A percentile compares a stretch with the other conserved stretches of the same genome.
Conservation (phyloP, 2,888 invertebrate genomes). For the Sturmia bella region DNA sequence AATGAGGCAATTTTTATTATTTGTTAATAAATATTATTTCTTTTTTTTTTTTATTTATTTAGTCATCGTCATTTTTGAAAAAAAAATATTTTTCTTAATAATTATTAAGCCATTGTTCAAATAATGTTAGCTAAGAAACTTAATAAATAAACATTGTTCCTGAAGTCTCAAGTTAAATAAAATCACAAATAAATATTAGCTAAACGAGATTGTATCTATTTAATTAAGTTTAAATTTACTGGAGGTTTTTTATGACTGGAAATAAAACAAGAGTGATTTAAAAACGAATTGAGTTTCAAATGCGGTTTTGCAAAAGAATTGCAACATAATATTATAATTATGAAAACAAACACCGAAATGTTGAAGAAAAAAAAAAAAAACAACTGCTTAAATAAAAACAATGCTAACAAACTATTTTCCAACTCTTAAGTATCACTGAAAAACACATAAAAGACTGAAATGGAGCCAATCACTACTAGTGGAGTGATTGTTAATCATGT, state of each 20-base stretch:
- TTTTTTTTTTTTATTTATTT: slow-evolving; percentile 15
- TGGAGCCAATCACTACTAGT: slow-evolving; percentile 37
- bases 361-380: slow-evolving; percentile 2
- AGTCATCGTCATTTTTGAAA: background rate
- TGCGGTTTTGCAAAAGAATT: slow-evolving; percentile 58
- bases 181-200: slow-evolving; percentile 42
- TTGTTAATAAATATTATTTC: slow-evolving; percentile 15
- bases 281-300: slow-evolving; percentile 13
- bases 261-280: slow-evolving; percentile 24
- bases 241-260: slow-evolving; percentile 9
- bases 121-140: slow-evolving; percentile 2
- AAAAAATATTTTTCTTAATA: slow-evolving; percentile 29
- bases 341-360: slow-evolving; percentile 39
- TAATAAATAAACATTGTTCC: slow-evolving; percentile 19
- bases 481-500: no score
- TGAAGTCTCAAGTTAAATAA: background rate
- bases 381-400: slow-evolving; percentile 12
- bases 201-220: slow-evolving; percentile 39
- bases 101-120: slow-evolving; percentile 16
- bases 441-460: slow-evolving; percentile 12
- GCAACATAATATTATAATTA: slow-evolving; percentile 60
- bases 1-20: slow-evolving; percentile 42
- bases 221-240: slow-evolving; percentile 33
- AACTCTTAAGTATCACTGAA: background rate
- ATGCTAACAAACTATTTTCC: slow-evolving; percentile 7